Evolutionary conservation across 2,113 vertebrate species (phyloP).

Genomic region (Elgaria multicarinata): DNA sequence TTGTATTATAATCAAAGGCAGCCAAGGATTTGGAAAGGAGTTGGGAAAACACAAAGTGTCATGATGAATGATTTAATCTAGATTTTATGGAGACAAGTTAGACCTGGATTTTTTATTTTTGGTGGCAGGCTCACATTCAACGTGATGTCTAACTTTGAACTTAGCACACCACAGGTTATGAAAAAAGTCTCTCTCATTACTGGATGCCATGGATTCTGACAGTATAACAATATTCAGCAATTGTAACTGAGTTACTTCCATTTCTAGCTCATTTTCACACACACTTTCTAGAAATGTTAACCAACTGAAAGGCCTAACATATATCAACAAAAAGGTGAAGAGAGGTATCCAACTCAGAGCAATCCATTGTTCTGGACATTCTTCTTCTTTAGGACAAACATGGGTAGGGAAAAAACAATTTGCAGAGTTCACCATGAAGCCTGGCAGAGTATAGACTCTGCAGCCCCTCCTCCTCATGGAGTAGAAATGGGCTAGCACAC

Average conservation of each 20-base stretch:
- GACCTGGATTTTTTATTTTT: neutral
- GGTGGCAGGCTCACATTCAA: neutral
- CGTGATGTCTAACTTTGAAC: neutral
- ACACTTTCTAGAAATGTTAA: neutral
- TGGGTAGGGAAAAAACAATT: too few relatives aligned
- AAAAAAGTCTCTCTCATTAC: neutral
- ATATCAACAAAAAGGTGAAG: neutral
- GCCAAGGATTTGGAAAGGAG: neutral
- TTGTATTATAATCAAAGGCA: neutral
- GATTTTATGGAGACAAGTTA: neutral
- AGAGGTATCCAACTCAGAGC: neutral
- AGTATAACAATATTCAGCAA: neutral
- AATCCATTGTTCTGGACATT: too few relatives aligned
- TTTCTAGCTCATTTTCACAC: neutral
- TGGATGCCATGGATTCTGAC: neutral
- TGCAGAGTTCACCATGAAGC: too few relatives aligned
- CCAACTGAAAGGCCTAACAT: neutral
- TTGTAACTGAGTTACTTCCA: neutral
- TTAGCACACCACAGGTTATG: neutral
- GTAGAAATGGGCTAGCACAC: neutral
- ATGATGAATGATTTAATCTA: neutral
- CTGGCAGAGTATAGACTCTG: neutral
- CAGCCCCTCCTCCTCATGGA: neutral
- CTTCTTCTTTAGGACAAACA: too few relatives aligned
- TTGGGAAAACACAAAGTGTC: neutral